phyloP scores from a whole-genome alignment of 2,888 invertebrate genomes.

The Diarsia dahlii region DNA sequence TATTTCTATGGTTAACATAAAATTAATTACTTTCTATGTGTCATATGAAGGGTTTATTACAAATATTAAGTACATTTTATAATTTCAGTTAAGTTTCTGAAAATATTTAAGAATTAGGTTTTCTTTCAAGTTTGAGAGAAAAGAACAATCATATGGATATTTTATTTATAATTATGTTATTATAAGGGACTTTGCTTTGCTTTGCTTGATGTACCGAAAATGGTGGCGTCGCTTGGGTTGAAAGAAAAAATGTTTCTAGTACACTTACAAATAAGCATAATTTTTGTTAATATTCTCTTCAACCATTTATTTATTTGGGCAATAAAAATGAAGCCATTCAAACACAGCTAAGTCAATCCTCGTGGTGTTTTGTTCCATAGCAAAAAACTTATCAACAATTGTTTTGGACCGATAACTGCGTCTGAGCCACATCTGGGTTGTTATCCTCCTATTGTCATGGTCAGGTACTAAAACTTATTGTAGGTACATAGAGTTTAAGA shows the following conservation, averaged over 20 bases:
- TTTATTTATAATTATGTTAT: not conserved
- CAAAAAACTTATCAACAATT: slow-evolving; percentile 41
- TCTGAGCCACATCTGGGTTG: slow-evolving; percentile 48
- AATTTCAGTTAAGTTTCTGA: not conserved
- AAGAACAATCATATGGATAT: not conserved
- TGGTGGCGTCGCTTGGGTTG: too few species aligned
- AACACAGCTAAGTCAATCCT: not conserved
- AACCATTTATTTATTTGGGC: not conserved
- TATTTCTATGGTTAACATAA: not conserved
- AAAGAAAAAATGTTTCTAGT: not conserved
- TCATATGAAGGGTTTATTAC: not conserved
- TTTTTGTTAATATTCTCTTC: not conserved
- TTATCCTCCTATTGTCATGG: slow-evolving; percentile 39
- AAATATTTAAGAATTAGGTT: not conserved
- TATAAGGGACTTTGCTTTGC: not conserved
- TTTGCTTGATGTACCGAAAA: too few species aligned
- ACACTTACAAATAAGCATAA: not conserved
- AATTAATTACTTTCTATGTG: not conserved
- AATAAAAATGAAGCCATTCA: slow-evolving; percentile 3
- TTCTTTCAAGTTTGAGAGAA: not conserved
- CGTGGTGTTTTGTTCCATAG: slow-evolving; percentile 53
- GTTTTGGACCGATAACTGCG: slow-evolving; percentile 24
- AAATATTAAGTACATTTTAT: not conserved
- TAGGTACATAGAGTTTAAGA: slow-evolving; percentile 31
- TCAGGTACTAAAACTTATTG: slow-evolving; percentile 47